Base-by-base conservation (phyloP, 2,797 vertebrate genomes). In the Natrix natrix region DNA sequence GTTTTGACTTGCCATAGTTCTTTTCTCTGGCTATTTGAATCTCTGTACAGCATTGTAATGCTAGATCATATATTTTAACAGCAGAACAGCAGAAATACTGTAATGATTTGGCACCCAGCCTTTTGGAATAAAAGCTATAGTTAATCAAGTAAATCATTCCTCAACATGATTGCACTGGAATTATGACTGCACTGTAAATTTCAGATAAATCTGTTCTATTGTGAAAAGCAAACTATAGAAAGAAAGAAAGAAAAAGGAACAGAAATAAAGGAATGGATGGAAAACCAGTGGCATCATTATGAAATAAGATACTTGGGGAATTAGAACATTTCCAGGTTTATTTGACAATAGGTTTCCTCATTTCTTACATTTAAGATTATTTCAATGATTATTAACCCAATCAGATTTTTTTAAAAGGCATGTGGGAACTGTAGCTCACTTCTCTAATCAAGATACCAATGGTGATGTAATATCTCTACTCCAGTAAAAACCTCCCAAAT, bases 31-130 rank as follows among this genome's bases (percentile, higher is more conserved):
- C 92, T 96, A 94, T 96, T 94, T 96, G 95, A 95, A 94, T 92
- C 43, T 94, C 94, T 97, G 94, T 96, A 87, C 94, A 96, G 95
- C 95, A 97, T 96, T 94, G 94, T 96, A 93, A 97, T 96, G 88
- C 94, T 93, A 96, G 94, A 97, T 96, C 96, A 96, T 96, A 96
- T 96, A 96, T 97, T 97, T 96, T 97, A 96, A 97, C 95, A 97
- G 96, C 93, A 95, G 95, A 96, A 96, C 94, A 97, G 96, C 96
- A 97, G 96, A 96, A 97, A 97, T 94, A 96, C 90, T 95, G 95
- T 96, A 97, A 96, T 96, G 95, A 96, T 95, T 95, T 97, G 95
- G 94, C 93, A 97, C 94, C 93, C 96, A 93, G 93, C 96, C 94
- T 95, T 96, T 95, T 97, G 95, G 96, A 97, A 97, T 55, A 86